These are phyloP conservation scores for Andrena marginata DNA, from an alignment of 2,888 invertebrate genomes.

Conservation along the genomic window DNA sequence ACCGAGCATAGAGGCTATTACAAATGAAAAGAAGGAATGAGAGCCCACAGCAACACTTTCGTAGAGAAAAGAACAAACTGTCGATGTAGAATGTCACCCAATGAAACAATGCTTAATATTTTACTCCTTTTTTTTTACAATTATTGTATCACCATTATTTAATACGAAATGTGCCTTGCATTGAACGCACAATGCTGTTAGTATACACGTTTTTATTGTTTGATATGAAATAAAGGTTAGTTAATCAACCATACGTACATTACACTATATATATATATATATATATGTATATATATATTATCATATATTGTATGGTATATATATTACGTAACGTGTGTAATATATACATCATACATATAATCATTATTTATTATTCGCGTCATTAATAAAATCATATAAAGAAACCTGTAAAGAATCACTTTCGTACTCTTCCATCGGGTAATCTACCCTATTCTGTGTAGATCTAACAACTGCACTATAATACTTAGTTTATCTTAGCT, in stretches of 20 bases:
- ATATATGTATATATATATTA: conserved; percentile 70
- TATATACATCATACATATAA: conserved; percentile 70
- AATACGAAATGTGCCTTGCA: conserved; percentile 63
- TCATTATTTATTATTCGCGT: conserved; percentile 70
- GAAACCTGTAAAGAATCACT: conserved; percentile 65
- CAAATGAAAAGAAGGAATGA: conserved; percentile 72
- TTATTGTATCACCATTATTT: conserved; percentile 49
- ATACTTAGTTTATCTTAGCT: conserved; percentile 45
- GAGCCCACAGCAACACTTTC: background rate
- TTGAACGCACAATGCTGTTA: conserved; percentile 73
- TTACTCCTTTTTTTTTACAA: conserved; percentile 40
- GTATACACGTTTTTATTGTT: conserved; percentile 81
- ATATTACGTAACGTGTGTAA: conserved; percentile 55
- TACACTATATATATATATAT: conserved; percentile 78
- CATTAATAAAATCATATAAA: conserved; percentile 77
- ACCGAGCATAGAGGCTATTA: conserved; percentile 68
- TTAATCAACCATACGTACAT: conserved; percentile 80
- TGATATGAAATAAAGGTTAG: conserved; percentile 82
- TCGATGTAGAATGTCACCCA: conserved; percentile 11
- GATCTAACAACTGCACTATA: conserved; percentile 58
- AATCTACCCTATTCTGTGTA: conserved; percentile 66
- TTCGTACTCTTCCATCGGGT: conserved; percentile 55
- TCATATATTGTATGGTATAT: conserved; percentile 67
- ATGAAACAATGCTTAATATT: conserved; percentile 17
- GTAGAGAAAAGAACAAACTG: conserved; percentile 3